Percentiles rank a stretch among this genome's conserved stretches.
phyloP scores from a whole-genome alignment of 2,113 vertebrate genomes.

The Xyliphius kryptos region DNA sequence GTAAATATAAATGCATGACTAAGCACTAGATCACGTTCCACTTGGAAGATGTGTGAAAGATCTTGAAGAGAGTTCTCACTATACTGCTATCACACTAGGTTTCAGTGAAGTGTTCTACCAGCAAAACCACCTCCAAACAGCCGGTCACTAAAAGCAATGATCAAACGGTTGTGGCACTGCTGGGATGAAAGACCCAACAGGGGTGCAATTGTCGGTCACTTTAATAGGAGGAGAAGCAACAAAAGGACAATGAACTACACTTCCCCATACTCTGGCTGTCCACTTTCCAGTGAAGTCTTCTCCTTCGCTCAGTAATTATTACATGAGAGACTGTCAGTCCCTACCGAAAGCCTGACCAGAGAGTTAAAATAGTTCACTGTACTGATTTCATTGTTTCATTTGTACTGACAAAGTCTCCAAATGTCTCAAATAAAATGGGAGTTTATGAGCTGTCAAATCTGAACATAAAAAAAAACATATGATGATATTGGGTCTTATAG shows the following conservation, averaged over 20 bases:
- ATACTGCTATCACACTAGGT: conserved; percentile 20
- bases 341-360: conserved; percentile 46
- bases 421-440: conserved; percentile 46
- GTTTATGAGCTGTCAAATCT: conserved; percentile 46
- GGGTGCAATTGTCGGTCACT: conserved; percentile 24
- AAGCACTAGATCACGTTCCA: no score
- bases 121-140: conserved; percentile 30
- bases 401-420: conserved; percentile 35
- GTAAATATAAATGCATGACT: no score
- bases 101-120: conserved; percentile 25
- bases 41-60: no score
- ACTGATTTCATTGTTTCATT: conserved; percentile 45
- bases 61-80: no score
- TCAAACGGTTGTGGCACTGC: conserved; percentile 34
- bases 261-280: conserved; percentile 39
- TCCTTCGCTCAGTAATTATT: conserved; percentile 53
- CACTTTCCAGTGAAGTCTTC: conserved; percentile 32
- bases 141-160: conserved; percentile 25
- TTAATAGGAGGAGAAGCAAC: conserved; percentile 35
- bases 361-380: conserved; percentile 53
- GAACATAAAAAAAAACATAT: conserved; percentile 13
- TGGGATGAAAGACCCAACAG: no score
- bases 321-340: conserved; percentile 53
- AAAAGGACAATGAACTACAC: conserved; percentile 38
- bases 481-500: no score